Base-by-base conservation (phyloP, 1,140 invertebrate species). In the Dolichoris vasculosae region DNA sequence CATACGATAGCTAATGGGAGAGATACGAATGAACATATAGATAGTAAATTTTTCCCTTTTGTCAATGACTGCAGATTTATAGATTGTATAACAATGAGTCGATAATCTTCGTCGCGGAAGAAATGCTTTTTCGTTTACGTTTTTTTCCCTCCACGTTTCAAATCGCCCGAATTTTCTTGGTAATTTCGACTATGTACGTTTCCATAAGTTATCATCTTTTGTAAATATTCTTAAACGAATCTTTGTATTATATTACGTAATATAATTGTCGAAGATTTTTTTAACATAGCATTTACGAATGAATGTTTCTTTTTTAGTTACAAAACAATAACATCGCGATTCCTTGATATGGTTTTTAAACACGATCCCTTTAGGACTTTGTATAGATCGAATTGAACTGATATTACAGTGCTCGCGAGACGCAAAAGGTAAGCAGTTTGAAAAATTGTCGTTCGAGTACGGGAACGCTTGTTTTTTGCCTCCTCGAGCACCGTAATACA, bases 151-250 rank as follows among this genome's bases (percentile, higher is more conserved):
- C n/a, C n/a, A 59, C 26, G 15, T 59, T 63, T 76, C n/a, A 32
- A 73, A 46, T 26, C 23, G 80, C 35, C 35, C 32, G 48, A 51
- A 59, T 59, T 48, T 17, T 0, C 17, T n/a, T n/a, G n/a, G 51
- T n/a, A 48, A 35, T 38, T 73, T 32, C n/a, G 30, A 76, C 51
- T n/a, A 23, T 71, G 9, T 63, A 40, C 35, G 38, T 38, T 40
- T 9, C 35, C 23, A 35, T 75, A 35, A 46, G 51, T 1, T 11
- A 13, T 55, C 48, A 26, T 32, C 51, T 75, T 26, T 77, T 83
- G 82, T 83, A 83, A 83, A 83, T 83, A 83, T 23, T 48, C 6
- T 67, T 67, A 67, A 63, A 77, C 23, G 59, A 67, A 83, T 83
- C 59, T 77, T 64, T 77, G 51, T 30, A 67, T 82, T 76, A 83